Evolutionary conservation across 2,113 vertebrate species (phyloP), one percentile per base, ranked within the genome.

Genomic region (Naja naja): DNA sequence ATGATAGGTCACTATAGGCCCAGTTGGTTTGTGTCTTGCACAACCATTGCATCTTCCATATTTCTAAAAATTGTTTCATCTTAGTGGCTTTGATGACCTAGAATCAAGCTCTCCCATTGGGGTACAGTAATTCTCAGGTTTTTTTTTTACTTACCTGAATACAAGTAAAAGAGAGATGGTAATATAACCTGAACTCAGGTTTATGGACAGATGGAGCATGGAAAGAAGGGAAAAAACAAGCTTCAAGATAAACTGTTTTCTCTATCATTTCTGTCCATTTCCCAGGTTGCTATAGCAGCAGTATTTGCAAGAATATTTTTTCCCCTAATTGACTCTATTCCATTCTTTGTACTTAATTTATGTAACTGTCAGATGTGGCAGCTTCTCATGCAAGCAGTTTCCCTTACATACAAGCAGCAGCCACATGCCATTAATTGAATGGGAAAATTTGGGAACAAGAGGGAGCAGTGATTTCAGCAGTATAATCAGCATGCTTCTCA

Each of bases 261-360:
- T 9, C 91, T 7, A 55, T 53, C 3, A 56, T 56, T 81, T 52
- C 52, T 89, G 16, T 85, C 27, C n/a, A 54, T 91, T 74, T 10
- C 16, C 49, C 6, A 88, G 64, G 91, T 92, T 92, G 87, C 91
- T 81, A 85, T 89, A 88, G 64, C 64, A 92, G 91, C 91, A 89
- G 25, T 25, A 43, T 69, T 81, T 85, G 25, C 25, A 4, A 25
- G 64, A 92, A 89, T 89, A 81, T 81, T 55, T 92, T 52, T 47
- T 45, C 45, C 30, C 2, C n/a, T 89, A 30, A 52, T 92, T 58
- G n/a, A 30, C 60, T 23, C 16, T 85, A 23, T 47, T 45, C n/a
- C 23, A 64, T 64, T 92, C n/a, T 54, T 55, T 88, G 45, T 81
- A 87, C 25, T n/a, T 43, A 39, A 74, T 89, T 74, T 30, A 88